phyloP scores from a whole-genome alignment of 2,797 vertebrate species.

The Propithecus perrieri region DNA sequence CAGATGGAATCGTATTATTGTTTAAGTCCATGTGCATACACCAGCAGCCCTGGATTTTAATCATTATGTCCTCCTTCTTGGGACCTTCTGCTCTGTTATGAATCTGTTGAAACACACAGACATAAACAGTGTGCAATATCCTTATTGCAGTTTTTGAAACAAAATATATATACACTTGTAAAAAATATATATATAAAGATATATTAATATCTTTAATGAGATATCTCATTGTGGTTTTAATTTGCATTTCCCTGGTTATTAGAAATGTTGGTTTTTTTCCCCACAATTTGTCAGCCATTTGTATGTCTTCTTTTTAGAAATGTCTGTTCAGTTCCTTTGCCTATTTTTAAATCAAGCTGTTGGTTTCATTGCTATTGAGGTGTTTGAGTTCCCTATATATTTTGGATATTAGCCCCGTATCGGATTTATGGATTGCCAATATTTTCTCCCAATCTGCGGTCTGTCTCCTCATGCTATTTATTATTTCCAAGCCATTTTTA shows the following conservation, averaged over 20 bases:
- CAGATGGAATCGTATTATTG: accelerated
- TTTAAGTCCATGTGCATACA: neutral
- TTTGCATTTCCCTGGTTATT: neutral
- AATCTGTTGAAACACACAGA: neutral
- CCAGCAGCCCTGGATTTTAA: accelerated
- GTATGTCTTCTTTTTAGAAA: neutral
- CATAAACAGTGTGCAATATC: too few species aligned
- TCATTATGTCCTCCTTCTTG: too few species aligned
- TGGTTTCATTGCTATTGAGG: neutral
- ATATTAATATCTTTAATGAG: neutral
- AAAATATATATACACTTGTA: neutral
- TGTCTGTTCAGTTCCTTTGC: neutral
- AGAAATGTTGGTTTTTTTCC: neutral
- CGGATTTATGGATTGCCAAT: neutral
- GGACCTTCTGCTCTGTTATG: neutral
- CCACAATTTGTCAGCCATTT: neutral
- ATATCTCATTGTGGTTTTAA: neutral
- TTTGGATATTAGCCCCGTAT: neutral
- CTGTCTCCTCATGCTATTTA: neutral
- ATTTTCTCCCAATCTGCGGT: neutral
- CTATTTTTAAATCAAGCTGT: neutral
- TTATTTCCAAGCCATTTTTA: neutral
- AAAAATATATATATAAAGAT: neutral
- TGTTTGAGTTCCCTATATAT: neutral
- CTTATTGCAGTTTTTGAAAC: neutral